Conservation (phyloP, 2,113 vertebrate genomes). For the Cyanoderma ruficeps region DNA sequence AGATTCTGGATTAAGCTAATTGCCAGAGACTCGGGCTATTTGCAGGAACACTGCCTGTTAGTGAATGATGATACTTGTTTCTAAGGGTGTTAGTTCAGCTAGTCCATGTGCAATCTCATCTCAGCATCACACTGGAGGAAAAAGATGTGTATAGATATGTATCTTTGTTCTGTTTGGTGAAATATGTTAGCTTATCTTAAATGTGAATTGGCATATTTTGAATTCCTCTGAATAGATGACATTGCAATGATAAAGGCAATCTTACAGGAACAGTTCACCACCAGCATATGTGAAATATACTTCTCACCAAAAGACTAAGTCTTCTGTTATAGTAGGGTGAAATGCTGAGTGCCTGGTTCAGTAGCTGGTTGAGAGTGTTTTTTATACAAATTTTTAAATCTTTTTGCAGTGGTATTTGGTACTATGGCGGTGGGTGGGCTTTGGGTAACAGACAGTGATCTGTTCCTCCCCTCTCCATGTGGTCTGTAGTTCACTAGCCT, state of each 20-base stretch:
- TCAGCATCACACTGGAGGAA: background rate
- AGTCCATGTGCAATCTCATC: background rate
- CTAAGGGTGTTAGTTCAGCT: background rate
- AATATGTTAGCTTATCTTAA: conserved; percentile 37
- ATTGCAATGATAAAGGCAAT: background rate
- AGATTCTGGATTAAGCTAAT: background rate
- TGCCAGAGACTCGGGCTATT: background rate
- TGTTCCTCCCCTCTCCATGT: background rate
- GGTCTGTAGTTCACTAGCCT: background rate
- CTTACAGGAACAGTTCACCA: background rate
- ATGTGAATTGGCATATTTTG: conserved; percentile 12
- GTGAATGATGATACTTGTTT: background rate
- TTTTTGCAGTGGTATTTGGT: background rate
- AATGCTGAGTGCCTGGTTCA: background rate
- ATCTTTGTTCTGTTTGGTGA: conserved; percentile 36
- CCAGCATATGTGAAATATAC: background rate
- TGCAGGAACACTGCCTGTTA: background rate
- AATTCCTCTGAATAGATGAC: conserved; percentile 29
- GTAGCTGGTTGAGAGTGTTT: background rate
- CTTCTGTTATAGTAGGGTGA: background rate
- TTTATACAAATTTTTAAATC: too few species aligned
- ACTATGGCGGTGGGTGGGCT: background rate
- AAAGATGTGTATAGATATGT: background rate
- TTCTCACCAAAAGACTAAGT: background rate
- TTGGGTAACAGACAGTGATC: background rate